These are phyloP conservation scores for Tenodera sinensis DNA, from an alignment of 2,888 invertebrate genomes.

Conservation along the genomic window DNA sequence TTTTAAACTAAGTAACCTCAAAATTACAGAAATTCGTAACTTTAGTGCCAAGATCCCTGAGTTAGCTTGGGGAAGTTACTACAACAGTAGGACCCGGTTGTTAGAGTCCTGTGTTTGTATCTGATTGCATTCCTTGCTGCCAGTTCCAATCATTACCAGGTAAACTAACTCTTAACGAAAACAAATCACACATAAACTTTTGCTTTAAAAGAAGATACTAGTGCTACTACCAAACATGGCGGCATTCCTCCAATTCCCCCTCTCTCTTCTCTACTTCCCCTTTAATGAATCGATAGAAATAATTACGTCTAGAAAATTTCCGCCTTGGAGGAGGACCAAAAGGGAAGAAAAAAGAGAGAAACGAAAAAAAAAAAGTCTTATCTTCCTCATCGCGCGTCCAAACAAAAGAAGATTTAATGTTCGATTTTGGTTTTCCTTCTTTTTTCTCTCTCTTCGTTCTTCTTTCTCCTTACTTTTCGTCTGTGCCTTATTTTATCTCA, in stretches of 20 bases:
- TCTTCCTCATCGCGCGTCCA: slow-evolving; percentile 18
- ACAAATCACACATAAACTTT: not conserved
- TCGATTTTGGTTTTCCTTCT: slow-evolving; percentile 24
- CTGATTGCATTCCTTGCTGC: not conserved
- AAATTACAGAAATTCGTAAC: too few relatives aligned
- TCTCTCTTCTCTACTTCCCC: not conserved
- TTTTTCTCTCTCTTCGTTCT: not conserved
- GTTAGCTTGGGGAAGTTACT: too few relatives aligned
- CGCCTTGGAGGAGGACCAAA: not conserved
- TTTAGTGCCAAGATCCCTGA: too few relatives aligned
- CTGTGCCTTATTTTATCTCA: slow-evolving; percentile 17
- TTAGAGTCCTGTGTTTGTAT: too few relatives aligned
- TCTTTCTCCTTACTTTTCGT: not conserved
- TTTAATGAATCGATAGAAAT: slow-evolving; percentile 23
- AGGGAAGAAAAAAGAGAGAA: slow-evolving; percentile 6
- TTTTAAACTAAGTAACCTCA: too few relatives aligned
- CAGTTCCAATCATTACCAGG: not conserved
- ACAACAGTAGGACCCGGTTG: too few relatives aligned
- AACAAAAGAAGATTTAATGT: slow-evolving; percentile 29
- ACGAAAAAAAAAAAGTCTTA: slow-evolving; percentile 11
- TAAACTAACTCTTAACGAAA: not conserved
- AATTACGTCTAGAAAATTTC: slow-evolving; percentile 25
- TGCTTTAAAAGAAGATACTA: not conserved
- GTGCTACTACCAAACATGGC: not conserved
- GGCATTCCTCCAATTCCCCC: not conserved